These are phyloP conservation scores for Pachliopta kotzebuea DNA, from an alignment of 2,888 invertebrate genomes.

Conservation along the genomic window DNA sequence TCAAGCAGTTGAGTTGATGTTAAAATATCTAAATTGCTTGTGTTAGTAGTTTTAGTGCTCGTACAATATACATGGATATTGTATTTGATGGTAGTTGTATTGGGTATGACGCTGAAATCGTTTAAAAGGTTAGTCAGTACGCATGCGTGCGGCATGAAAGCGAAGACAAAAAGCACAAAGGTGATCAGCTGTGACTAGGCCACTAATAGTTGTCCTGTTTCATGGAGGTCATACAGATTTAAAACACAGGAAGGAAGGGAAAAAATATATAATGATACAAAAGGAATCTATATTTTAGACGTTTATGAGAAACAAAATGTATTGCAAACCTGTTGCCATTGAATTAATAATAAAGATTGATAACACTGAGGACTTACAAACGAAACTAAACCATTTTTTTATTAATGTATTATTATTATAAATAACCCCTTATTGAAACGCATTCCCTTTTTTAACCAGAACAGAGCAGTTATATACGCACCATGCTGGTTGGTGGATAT, in stretches of 20 bases:
- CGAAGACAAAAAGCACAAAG: conserved; percentile 63
- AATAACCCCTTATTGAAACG: too few species aligned
- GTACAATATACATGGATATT: conserved; percentile 41
- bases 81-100: conserved; percentile 61
- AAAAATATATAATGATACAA: background rate
- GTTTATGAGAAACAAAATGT: too few species aligned
- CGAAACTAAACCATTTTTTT: too few species aligned
- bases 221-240: conserved; percentile 38
- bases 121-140: conserved; percentile 73
- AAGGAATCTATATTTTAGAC: too few species aligned
- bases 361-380: too few species aligned
- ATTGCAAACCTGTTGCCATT: too few species aligned
- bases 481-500: too few species aligned
- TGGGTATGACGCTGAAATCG: conserved; percentile 76
- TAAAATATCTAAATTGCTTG: conserved; percentile 8
- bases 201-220: conserved; percentile 38
- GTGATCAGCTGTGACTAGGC: conserved; percentile 67
- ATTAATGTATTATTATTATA: too few species aligned
- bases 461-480: too few species aligned
- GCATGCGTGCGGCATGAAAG: conserved; percentile 75
- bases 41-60: conserved; percentile 41
- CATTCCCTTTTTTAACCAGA: too few species aligned
- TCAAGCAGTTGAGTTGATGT: conserved; percentile 18
- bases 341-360: too few species aligned
- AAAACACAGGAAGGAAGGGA: conserved; percentile 21